Conservation (phyloP, 2,113 vertebrate genomes). For the Sprattus sprattus region DNA sequence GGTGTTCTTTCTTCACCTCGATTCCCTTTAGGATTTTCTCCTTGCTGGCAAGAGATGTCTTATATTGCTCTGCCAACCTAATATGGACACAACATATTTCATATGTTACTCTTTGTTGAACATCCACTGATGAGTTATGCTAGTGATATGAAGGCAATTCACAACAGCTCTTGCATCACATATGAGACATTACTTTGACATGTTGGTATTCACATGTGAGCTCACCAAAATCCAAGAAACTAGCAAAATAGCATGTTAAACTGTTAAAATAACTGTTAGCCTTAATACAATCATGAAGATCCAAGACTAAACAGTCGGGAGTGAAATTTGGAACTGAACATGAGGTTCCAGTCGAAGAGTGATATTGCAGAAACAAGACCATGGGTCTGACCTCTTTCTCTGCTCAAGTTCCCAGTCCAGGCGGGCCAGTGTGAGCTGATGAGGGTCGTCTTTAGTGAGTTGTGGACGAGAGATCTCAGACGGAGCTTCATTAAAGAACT, state of each 20-base stretch:
- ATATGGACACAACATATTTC: background rate
- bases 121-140: background rate
- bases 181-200: background rate
- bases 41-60: conserved; percentile 84
- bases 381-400: conserved; percentile 82
- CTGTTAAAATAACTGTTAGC: no score
- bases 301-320: background rate
- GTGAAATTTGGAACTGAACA: background rate
- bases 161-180: background rate
- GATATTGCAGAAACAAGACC: background rate
- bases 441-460: conserved; percentile 83
- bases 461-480: conserved; percentile 83
- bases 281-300: background rate
- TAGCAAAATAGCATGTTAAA: no score
- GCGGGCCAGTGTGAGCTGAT: conserved; percentile 93
- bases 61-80: conserved; percentile 94
- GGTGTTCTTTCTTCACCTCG: conserved; percentile 94
- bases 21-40: conserved; percentile 97
- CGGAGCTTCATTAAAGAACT: conserved; percentile 80
- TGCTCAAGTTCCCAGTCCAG: conserved; percentile 98
- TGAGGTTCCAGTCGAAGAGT: background rate
- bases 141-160: background rate
- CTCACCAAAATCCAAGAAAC: no score
- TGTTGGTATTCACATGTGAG: no score
- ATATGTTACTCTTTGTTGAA: background rate